phyloP scores from a whole-genome alignment of 2,888 invertebrate species.

The Altica lythri region DNA sequence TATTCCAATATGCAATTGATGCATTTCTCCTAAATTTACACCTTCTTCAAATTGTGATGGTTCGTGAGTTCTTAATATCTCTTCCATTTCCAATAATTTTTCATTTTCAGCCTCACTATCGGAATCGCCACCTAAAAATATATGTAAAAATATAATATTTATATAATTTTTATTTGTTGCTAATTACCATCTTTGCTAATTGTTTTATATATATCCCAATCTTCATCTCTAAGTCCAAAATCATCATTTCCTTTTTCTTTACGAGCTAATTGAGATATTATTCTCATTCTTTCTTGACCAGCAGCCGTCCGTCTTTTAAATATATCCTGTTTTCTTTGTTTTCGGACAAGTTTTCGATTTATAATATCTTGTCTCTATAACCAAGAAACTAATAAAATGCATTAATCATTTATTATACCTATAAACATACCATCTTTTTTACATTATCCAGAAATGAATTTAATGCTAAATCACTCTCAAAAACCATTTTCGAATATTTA shows the following conservation, averaged over 20 bases:
- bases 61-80: constrained; percentile 82
- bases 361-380: constrained; percentile 71
- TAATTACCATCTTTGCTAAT: constrained; percentile 67
- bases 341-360: constrained; percentile 72
- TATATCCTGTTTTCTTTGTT: constrained; percentile 85
- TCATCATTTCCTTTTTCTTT: constrained; percentile 83
- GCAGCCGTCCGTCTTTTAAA: constrained; percentile 87
- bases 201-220: constrained; percentile 96
- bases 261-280: constrained; percentile 86
- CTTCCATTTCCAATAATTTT: constrained; percentile 83
- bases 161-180: constrained; percentile 25
- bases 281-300: constrained; percentile 92
- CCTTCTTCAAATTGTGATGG: constrained; percentile 62
- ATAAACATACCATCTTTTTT: constrained; percentile 64
- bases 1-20: constrained; percentile 71
- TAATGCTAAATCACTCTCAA: constrained; percentile 55
- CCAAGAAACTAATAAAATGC: not conserved
- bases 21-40: constrained; percentile 68
- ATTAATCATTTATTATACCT: not conserved
- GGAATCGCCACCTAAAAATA: constrained; percentile 71
- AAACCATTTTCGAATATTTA: constrained; percentile 55
- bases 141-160: constrained; percentile 2
- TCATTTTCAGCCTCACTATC: constrained; percentile 94
- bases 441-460: constrained; percentile 62
- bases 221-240: constrained; percentile 91